phyloP scores from a whole-genome alignment of 1,140 invertebrate genomes.

The Propsilocerus akamusi region DNA sequence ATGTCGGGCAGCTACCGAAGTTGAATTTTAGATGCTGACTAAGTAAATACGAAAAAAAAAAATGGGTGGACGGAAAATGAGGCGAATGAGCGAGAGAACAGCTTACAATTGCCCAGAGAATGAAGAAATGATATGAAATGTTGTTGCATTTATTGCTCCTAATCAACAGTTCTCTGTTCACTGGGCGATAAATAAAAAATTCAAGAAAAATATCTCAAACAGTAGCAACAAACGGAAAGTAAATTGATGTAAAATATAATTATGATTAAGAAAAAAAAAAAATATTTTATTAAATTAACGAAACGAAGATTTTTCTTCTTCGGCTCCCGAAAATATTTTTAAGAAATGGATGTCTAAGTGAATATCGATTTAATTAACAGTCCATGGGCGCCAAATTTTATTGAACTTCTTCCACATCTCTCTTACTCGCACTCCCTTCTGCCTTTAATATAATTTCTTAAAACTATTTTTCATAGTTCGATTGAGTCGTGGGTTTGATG shows the following conservation, averaged over 20 bases:
- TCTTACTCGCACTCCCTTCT: not conserved
- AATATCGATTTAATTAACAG: constrained; percentile 4
- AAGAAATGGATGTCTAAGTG: too few species aligned
- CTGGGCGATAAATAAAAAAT: too few species aligned
- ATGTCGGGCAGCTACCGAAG: not conserved
- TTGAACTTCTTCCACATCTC: not conserved
- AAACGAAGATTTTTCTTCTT: too few species aligned
- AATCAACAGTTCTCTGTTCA: too few species aligned
- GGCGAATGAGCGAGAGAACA: too few species aligned
- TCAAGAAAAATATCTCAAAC: too few species aligned
- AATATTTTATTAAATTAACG: not conserved
- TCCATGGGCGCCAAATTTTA: not conserved
- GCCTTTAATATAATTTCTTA: not conserved
- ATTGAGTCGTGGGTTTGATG: too few species aligned
- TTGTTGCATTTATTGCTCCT: too few species aligned
- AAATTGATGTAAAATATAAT: constrained; percentile 4
- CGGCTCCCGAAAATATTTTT: too few species aligned
- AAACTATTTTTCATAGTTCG: not conserved
- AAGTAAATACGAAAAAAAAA: not conserved
- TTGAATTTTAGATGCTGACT: not conserved
- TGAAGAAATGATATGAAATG: too few species aligned
- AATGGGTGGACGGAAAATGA: constrained; percentile 2
- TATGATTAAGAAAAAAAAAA: not conserved
- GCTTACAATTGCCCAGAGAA: too few species aligned
- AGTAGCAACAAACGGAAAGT: not conserved